A percentile compares a stretch with the other conserved stretches of the same genome.
These are phyloP conservation scores for Coendou prehensilis DNA, from an alignment of 2,797 vertebrate genomes.

Conservation along the genomic window DNA sequence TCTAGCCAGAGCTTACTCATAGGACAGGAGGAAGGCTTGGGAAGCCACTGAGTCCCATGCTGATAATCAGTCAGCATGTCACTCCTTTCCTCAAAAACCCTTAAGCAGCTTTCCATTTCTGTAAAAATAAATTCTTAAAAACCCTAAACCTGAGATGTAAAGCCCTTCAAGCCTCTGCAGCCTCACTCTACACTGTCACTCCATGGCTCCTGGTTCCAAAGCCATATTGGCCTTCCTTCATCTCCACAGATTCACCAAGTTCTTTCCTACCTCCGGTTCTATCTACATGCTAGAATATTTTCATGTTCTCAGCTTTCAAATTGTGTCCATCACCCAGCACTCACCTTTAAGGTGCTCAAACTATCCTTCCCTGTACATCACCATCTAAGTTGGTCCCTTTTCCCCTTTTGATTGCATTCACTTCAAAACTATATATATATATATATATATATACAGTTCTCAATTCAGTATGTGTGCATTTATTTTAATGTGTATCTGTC, in stretches of 20 bases:
- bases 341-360: background rate
- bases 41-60: conserved; percentile 25
- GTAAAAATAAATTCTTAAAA: background rate
- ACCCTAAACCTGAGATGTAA: background rate
- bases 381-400: background rate
- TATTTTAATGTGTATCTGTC: background rate
- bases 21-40: conserved; percentile 49
- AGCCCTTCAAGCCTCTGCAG: background rate
- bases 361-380: background rate
- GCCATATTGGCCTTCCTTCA: background rate
- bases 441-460: background rate
- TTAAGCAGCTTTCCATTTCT: conserved; percentile 68
- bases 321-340: background rate
- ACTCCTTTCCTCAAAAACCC: conserved; percentile 45
- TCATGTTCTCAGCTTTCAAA: background rate
- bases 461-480: background rate
- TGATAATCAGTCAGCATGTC: conserved; percentile 67
- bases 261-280: background rate
- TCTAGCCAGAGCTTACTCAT: conserved; percentile 49
- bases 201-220: background rate
- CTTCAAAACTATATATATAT: background rate
- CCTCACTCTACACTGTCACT: background rate
- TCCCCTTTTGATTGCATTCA: background rate
- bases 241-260: background rate
- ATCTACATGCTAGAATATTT: background rate